Conservation (phyloP, 2,797 vertebrate species). For the Toxotes lorentzi region DNA sequence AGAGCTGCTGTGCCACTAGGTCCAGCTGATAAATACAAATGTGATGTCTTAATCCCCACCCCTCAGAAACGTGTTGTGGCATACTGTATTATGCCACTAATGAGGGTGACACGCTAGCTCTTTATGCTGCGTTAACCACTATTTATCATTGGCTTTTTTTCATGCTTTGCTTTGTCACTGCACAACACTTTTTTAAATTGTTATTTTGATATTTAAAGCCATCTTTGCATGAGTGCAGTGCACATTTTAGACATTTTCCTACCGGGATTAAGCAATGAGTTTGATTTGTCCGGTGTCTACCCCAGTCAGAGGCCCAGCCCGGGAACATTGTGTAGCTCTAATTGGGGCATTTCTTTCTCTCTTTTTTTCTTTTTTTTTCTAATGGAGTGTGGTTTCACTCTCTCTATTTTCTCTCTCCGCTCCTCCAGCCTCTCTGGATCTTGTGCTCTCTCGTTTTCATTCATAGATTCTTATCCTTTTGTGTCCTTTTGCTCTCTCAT, state of each 20-base stretch:
- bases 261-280: constrained; percentile 1
- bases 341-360: constrained; percentile 61
- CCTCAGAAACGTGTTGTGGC: constrained; percentile 15
- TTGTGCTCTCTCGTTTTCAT: constrained; percentile 13
- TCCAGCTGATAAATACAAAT: constrained; percentile 10
- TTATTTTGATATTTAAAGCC: not conserved
- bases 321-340: constrained; percentile 63
- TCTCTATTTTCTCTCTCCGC: not conserved
- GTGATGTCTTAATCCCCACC: not conserved
- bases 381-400: constrained; percentile 28
- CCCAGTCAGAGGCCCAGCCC: constrained; percentile 52
- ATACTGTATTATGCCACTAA: constrained; percentile 38
- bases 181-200: not conserved
- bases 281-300: constrained; percentile 32
- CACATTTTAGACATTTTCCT: constrained; percentile 5
- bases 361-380: constrained; percentile 19
- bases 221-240: not conserved
- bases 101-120: constrained; percentile 34
- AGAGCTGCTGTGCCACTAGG: not conserved
- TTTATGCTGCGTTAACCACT: constrained; percentile 43
- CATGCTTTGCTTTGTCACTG: not conserved
- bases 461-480: constrained; percentile 7
- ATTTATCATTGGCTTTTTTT: not conserved
- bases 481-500: not conserved
- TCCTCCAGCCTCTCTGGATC: not conserved